Evolutionary conservation across 2,888 invertebrate genomes (phyloP), one percentile per base, ranked within the genome.

Genomic region (Mimachlamys varia): DNA sequence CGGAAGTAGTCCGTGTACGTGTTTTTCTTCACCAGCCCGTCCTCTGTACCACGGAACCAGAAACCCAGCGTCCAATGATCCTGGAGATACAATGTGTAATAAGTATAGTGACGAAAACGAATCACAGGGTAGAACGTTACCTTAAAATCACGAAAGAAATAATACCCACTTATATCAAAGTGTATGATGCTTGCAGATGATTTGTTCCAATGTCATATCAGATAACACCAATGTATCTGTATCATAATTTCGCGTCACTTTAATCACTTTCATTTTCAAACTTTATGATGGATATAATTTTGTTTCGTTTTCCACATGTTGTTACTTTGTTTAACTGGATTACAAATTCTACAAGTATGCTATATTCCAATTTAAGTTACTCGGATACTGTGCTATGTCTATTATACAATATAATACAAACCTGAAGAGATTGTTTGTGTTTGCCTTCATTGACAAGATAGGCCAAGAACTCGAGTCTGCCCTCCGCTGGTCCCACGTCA

Each of bases 1-100:
- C 94, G 94, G 91, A 96, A 96, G 89, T 95, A 96, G 33, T 95
- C 95, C 4, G 95, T 95, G 91, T 95, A 95, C 22, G 94, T 93
- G 88, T 94, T 93, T 87, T 95, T 95, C 93, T 95, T 95, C 0
- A 94, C 94, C 10, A 95, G 89, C 12, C 95, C 95, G 90, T 94
- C 95, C 4, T 94, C 93, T 50, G 93, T 93, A n/a, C 95, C 94
- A 44, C 94, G 92, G 89, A 95, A 96, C 96, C 96, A 96, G 92
- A 96, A 96, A 89, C 93, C 91, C 13, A 96, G 91, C 17, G 93
- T 94, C 95, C 96, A 95, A 22, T 92, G 92, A 89, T 96, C 96
- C 94, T 96, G 93, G 15, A 90, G 87, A 88, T 88, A 37, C 33
- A 53, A 53, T 53, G 90, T n/a, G n/a, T n/a, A n/a, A n/a, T n/a